A percentile compares a stretch with the other conserved stretches of the same genome.
These are phyloP conservation scores for Drosophila falleni DNA, from an alignment of 2,888 invertebrate species.

Conservation along the genomic window DNA sequence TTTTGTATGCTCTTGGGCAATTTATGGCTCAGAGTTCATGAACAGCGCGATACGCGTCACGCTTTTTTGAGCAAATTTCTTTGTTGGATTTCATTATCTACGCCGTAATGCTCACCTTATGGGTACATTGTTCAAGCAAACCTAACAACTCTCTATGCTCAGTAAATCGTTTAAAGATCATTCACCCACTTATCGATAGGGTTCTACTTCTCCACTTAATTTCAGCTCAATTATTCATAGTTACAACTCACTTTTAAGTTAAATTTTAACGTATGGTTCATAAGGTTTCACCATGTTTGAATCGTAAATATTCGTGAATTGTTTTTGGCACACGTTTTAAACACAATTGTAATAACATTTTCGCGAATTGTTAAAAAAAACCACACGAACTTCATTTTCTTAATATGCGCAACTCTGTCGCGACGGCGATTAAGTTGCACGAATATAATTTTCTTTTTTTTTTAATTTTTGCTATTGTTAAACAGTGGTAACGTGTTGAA, in stretches of 20 bases:
- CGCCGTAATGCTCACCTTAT: constrained; percentile 68
- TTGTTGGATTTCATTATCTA: constrained; percentile 73
- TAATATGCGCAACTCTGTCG: constrained; percentile 41
- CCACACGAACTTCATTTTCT: constrained; percentile 45
- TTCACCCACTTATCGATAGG: neutral
- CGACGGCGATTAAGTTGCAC: constrained; percentile 36
- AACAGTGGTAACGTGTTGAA: constrained; percentile 40
- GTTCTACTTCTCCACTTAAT: neutral
- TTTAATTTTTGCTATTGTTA: constrained; percentile 38
- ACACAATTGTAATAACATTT: constrained; percentile 39
- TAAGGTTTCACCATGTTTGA: neutral
- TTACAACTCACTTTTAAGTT: constrained; percentile 4
- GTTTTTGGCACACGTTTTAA: constrained; percentile 21
- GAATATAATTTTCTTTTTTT: constrained; percentile 24
- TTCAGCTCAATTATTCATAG: neutral
- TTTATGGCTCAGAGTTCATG: constrained; percentile 79
- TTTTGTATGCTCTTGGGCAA: constrained; percentile 55
- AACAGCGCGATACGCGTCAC: constrained; percentile 67
- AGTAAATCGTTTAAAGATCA: neutral
- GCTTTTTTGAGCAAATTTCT: constrained; percentile 78
- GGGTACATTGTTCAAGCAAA: constrained; percentile 69
- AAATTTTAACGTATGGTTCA: constrained; percentile 1
- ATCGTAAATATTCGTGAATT: constrained; percentile 18
- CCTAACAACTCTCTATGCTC: constrained; percentile 40
- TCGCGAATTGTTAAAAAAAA: constrained; percentile 33